Conservation (phyloP, 2,113 vertebrate species). For the Sphyrna mokarran region DNA sequence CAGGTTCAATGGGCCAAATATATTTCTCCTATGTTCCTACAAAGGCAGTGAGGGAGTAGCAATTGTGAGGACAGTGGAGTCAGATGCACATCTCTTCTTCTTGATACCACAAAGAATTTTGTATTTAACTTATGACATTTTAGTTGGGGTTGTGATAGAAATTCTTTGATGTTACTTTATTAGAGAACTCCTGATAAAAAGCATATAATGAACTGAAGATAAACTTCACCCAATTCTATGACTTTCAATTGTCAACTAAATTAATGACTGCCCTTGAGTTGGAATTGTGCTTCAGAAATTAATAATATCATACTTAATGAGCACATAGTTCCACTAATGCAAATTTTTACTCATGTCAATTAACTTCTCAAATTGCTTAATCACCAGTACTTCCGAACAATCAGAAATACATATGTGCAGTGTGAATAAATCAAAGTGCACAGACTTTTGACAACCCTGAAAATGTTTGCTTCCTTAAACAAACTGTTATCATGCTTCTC, state of each 20-base stretch:
- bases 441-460: neutral
- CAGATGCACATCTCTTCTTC: neutral
- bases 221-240: neutral
- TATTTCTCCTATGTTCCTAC: too few species aligned
- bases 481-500: neutral
- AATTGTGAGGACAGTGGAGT: neutral
- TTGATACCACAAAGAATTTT: neutral
- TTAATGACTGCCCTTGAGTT: neutral
- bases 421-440: neutral
- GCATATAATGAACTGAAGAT: neutral
- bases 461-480: neutral
- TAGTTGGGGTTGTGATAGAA: neutral
- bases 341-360: neutral
- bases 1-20: too few species aligned
- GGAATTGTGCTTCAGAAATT: neutral
- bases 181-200: neutral
- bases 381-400: neutral
- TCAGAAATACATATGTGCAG: neutral
- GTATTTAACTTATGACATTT: neutral
- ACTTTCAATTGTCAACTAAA: neutral
- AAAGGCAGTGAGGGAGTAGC: neutral
- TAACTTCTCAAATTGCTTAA: slow-evolving; percentile 7
- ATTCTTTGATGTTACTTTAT: neutral
- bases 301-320: neutral
- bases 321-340: neutral